These are phyloP conservation scores for Drosophila baimaii DNA, from an alignment of 1,140 invertebrate genomes.

Conservation along the genomic window DNA sequence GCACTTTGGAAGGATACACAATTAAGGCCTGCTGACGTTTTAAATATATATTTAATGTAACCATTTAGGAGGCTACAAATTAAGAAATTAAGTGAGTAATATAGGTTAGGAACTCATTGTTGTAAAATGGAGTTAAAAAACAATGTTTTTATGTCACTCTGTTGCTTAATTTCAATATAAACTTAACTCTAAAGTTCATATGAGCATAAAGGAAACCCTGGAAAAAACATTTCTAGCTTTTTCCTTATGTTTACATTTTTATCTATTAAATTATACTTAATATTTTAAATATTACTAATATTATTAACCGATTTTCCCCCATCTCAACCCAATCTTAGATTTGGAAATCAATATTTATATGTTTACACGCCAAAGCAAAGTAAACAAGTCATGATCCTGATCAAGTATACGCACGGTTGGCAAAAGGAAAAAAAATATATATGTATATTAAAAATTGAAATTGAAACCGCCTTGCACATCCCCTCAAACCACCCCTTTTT, in stretches of 20 bases:
- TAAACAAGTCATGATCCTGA: neutral
- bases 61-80: too few species aligned
- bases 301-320: too few species aligned
- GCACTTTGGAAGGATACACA: conserved; percentile 7
- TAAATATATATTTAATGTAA: neutral
- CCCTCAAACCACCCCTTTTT: neutral
- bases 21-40: neutral
- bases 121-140: neutral
- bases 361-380: neutral
- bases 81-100: too few species aligned
- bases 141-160: neutral
- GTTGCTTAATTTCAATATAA: too few species aligned
- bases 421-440: neutral
- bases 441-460: conserved; percentile 8
- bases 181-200: too few species aligned
- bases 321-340: neutral
- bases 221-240: too few species aligned
- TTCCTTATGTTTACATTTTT: too few species aligned
- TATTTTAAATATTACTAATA: neutral
- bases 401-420: conserved; percentile 37
- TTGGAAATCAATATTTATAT: neutral
- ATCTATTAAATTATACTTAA: neutral
- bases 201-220: too few species aligned
- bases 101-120: too few species aligned
- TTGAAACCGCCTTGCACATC: neutral